Evolutionary conservation across 2,888 invertebrate genomes (phyloP).

Genomic region (Amphiduros pacificus): DNA sequence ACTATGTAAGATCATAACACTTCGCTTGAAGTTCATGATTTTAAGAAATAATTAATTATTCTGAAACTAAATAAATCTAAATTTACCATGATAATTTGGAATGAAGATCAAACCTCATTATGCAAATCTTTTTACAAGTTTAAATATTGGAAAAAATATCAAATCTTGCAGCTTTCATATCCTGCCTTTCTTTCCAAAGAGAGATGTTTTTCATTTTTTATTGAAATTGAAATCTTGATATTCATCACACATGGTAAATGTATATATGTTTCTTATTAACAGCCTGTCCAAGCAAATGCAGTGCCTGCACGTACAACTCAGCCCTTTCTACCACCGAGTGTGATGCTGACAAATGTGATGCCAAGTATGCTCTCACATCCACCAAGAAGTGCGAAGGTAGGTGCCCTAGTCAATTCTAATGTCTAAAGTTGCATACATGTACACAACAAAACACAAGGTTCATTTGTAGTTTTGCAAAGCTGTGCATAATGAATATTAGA

Average conservation of each 20-base stretch:
- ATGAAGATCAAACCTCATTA: too few relatives aligned
- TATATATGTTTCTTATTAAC: neutral
- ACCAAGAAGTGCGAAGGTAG: neutral
- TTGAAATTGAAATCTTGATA: neutral
- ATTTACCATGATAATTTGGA: too few relatives aligned
- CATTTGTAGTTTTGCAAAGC: too few relatives aligned
- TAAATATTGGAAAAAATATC: too few relatives aligned
- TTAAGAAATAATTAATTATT: too few relatives aligned
- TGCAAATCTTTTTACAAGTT: too few relatives aligned
- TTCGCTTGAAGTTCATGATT: too few relatives aligned
- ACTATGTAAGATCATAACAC: too few relatives aligned
- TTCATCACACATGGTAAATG: too few relatives aligned
- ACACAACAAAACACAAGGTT: neutral
- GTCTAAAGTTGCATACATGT: neutral
- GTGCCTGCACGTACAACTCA: neutral
- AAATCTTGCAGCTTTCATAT: too few relatives aligned
- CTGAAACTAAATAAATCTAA: too few relatives aligned
- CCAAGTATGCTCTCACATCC: neutral
- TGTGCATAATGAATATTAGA: too few relatives aligned
- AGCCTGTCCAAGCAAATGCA: constrained; percentile 1
- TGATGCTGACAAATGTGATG: neutral
- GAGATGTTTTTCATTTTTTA: neutral
- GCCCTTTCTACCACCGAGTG: neutral
- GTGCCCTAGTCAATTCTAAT: neutral
- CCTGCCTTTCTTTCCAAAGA: neutral